Base-by-base conservation (phyloP, 2,888 invertebrate genomes). In the Drosophila anomalata region DNA sequence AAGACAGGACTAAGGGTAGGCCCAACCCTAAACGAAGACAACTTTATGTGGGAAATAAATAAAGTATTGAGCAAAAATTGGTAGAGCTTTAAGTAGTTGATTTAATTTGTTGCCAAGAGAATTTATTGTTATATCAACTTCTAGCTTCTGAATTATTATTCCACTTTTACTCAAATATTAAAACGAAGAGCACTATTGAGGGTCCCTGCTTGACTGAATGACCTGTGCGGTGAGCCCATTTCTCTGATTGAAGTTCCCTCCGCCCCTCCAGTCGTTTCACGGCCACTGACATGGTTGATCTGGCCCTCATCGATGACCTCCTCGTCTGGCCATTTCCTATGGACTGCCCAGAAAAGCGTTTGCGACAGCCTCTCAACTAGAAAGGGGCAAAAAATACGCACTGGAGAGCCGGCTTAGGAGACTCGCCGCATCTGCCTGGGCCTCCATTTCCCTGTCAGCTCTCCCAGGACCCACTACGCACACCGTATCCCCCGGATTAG, bases 341-440 rank as follows among this genome's bases (percentile, higher is more conserved):
- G 76, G 8, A 50, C 69, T 60, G 53, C 54, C 70, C 60, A 66
- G 62, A 48, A 55, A 65, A 52, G 69, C 67, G 69, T 63, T 70
- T 70, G 48, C 76, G 80, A 87, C 80, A 84, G 87, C 26, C 87
- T 70, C 83, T 73, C 79, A 36, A 82, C 78, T 55, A 62, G 63
- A 60, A 62, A 31, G 22, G 20, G 22, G 29, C 8, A 51, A 63
- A 57, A 57, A n/a, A 56, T 44, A 52, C 44, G 29, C 50, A 24
- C 41, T 73, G 65, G 33, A 65, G 78, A 67, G 78, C 62, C 62
- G 81, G 81, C 78, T 86, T 87, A 80, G 60, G 47, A 52, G 51
- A 72, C 65, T 55, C 51, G 48, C 42, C 8, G 11, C 44, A 44
- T 17, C 14, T 1, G n/a, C 20, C 26, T n/a, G 54, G 48, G 14